Conservation (phyloP, 2,797 vertebrate species). For the Phyllotis vaccarum region DNA sequence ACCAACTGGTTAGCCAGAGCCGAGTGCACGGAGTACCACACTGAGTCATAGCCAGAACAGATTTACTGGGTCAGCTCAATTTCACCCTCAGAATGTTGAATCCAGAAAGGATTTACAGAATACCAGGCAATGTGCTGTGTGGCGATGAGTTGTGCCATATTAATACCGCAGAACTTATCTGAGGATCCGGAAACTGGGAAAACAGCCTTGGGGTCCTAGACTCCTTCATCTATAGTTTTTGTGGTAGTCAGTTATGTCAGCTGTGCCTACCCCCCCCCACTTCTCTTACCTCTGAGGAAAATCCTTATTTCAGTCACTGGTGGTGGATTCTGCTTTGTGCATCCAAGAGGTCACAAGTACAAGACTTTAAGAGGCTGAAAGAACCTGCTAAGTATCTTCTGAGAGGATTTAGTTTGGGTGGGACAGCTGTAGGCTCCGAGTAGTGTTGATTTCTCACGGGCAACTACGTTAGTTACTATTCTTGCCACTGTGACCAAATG, state of each 20-base stretch:
- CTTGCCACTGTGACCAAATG: too few relatives aligned
- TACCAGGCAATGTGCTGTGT: neutral
- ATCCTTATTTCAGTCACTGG: neutral
- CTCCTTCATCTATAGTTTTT: neutral
- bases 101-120: neutral
- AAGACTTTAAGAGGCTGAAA: neutral
- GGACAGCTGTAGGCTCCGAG: neutral
- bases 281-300: neutral
- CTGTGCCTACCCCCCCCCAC: neutral
- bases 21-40: neutral
- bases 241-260: neutral
- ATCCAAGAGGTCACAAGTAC: neutral
- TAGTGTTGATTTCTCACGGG: slow-evolving; percentile 18
- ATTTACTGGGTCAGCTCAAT: neutral
- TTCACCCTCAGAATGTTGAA: neutral
- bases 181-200: neutral
- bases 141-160: neutral
- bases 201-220: neutral
- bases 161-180: neutral
- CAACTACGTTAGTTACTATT: neutral
- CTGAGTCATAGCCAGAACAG: neutral
- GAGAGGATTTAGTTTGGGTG: neutral
- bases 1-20: neutral
- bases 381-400: neutral
- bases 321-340: neutral